phyloP scores from a whole-genome alignment of 2,888 invertebrate species.

The Chironomus tentans region DNA sequence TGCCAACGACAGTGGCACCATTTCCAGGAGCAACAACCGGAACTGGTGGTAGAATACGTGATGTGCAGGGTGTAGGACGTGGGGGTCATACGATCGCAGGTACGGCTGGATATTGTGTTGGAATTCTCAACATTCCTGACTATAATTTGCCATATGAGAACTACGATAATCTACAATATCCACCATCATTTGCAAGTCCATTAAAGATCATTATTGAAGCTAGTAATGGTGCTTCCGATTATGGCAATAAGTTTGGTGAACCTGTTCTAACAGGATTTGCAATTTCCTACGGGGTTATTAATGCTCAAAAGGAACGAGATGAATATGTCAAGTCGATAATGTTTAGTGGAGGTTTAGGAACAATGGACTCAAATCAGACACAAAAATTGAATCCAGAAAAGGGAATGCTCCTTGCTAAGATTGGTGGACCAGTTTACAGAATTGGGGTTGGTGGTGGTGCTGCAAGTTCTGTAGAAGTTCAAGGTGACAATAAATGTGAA shows the following conservation, averaged over 20 bases:
- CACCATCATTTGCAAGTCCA: conserved; percentile 81
- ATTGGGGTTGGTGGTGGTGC: conserved; percentile 99
- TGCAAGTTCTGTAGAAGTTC: conserved; percentile 90
- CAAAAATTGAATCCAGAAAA: conserved; percentile 65
- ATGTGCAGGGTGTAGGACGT: conserved; percentile 90
- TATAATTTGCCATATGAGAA: conserved; percentile 86
- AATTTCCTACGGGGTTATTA: conserved; percentile 75
- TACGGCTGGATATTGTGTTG: conserved; percentile 94
- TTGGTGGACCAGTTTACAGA: conserved; percentile 95
- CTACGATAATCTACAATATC: conserved; percentile 59
- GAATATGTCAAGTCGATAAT: conserved; percentile 98
- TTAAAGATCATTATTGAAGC: conserved; percentile 88
- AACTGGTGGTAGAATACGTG: conserved; percentile 89
- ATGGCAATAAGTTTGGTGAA: conserved; percentile 98
- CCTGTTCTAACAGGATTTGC: conserved; percentile 87
- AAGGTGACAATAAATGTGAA: conserved; percentile 76
- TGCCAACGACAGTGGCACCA: conserved; percentile 94
- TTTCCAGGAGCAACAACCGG: conserved; percentile 98
- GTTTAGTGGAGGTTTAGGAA: conserved; percentile 95
- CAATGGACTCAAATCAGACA: conserved; percentile 74
- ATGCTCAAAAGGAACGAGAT: conserved; percentile 56
- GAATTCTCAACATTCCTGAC: conserved; percentile 79
- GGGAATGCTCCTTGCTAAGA: conserved; percentile 86
- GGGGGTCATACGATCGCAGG: conserved; percentile 92
- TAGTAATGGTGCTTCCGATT: conserved; percentile 96